Conservation (phyloP, 2,888 invertebrate species). For the Lasioglossum morio region DNA sequence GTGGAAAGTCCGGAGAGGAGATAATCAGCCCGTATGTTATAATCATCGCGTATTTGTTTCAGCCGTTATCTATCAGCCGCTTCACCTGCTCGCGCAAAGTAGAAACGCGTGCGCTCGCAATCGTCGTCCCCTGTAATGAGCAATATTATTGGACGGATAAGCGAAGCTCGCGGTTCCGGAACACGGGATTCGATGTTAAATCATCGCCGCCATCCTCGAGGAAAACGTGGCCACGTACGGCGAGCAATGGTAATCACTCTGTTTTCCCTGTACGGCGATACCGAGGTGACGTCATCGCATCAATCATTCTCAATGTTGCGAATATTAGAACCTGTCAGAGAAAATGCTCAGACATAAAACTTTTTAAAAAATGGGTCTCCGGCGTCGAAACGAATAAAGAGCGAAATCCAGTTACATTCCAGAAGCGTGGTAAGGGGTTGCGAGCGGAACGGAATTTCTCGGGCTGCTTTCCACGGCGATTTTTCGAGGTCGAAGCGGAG, state of each 20-base stretch:
- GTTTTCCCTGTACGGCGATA: not conserved
- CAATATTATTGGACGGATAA: constrained; percentile 28
- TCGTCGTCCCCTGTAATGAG: constrained; percentile 32
- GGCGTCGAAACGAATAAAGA: not conserved
- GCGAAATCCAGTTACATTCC: not conserved
- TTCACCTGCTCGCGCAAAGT: constrained; percentile 73
- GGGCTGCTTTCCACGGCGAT: constrained; percentile 32
- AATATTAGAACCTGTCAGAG: not conserved
- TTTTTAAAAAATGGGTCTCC: no score
- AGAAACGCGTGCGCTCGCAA: constrained; percentile 51
- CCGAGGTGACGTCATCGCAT: not conserved
- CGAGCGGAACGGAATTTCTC: constrained; percentile 29
- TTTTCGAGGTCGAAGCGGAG: constrained; percentile 30
- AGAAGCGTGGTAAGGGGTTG: not conserved
- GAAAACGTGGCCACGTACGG: constrained; percentile 1
- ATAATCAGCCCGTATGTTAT: constrained; percentile 84
- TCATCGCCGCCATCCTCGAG: constrained; percentile 14
- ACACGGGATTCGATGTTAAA: constrained; percentile 22
- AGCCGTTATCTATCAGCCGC: constrained; percentile 81
- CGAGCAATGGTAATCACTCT: not conserved
- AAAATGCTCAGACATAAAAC: not conserved
- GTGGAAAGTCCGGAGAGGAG: constrained; percentile 81
- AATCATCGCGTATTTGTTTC: constrained; percentile 84
- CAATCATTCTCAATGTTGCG: not conserved
- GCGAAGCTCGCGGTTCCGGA: constrained; percentile 26